phyloP scores from a whole-genome alignment of 2,113 vertebrate genomes.

The Dascyllus trimaculatus region DNA sequence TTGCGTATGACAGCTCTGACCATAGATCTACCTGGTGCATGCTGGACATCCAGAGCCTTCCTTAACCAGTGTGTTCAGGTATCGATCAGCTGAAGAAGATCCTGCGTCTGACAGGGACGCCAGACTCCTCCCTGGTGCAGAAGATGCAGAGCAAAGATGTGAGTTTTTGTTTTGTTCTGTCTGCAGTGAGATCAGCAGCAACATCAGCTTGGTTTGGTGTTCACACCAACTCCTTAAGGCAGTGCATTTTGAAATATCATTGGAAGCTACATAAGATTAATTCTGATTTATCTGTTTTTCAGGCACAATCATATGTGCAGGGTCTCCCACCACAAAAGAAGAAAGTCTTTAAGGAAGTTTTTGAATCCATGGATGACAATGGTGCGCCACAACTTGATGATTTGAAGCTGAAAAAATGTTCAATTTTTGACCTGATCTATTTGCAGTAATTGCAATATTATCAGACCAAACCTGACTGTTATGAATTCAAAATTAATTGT shows the following conservation, averaged over 20 bases:
- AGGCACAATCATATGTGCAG: conserved; percentile 85
- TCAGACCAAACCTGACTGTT: no score
- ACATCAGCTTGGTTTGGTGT: no score
- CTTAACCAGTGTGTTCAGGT: conserved; percentile 77
- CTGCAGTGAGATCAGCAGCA: background rate
- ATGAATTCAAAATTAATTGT: no score
- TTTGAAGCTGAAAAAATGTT: background rate
- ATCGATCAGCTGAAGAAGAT: conserved; percentile 88
- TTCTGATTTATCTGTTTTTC: conserved; percentile 43
- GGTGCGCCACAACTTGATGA: conserved; percentile 29
- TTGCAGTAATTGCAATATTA: background rate
- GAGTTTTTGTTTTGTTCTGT: conserved; percentile 47
- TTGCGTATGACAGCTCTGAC: background rate
- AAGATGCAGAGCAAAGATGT: conserved; percentile 90
- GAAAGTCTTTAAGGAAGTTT: conserved; percentile 84
- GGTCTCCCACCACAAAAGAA: conserved; percentile 84
- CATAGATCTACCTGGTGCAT: background rate
- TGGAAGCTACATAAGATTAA: background rate
- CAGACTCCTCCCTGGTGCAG: conserved; percentile 78
- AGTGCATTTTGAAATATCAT: background rate
- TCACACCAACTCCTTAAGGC: background rate
- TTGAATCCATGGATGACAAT: conserved; percentile 76
- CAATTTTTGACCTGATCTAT: background rate
- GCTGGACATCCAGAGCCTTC: conserved; percentile 13
- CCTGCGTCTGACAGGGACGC: conserved; percentile 84